These are phyloP conservation scores for Ameiurus melas DNA, from an alignment of 2,113 vertebrate genomes.

Conservation along the genomic window DNA sequence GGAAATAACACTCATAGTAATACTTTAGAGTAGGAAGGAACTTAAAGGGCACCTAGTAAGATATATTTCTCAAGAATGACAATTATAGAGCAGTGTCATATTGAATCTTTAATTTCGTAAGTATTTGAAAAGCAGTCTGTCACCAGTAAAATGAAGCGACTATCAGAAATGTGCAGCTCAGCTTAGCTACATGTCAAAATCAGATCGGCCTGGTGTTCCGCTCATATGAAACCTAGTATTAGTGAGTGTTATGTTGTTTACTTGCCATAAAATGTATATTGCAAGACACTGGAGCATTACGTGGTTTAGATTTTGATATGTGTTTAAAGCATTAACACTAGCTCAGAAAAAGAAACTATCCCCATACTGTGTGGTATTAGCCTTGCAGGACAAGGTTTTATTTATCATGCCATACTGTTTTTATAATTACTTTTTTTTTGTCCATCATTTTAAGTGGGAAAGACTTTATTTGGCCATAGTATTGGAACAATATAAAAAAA, in stretches of 20 bases:
- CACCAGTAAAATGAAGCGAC: neutral
- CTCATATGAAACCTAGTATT: slow-evolving; percentile 17
- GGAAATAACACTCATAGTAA: neutral
- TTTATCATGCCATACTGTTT: slow-evolving; percentile 48
- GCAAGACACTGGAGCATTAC: slow-evolving; percentile 23
- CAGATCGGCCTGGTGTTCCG: neutral
- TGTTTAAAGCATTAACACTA: neutral
- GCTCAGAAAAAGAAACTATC: neutral
- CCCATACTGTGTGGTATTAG: slow-evolving; percentile 57
- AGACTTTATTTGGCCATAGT: neutral
- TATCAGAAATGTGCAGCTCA: neutral
- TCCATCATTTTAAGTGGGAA: neutral
- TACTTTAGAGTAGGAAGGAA: neutral
- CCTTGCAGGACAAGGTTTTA: slow-evolving; percentile 74
- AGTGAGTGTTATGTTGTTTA: slow-evolving; percentile 42
- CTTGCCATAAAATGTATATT: slow-evolving; percentile 7
- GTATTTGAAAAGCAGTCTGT: neutral
- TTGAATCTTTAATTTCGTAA: neutral
- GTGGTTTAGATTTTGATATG: neutral
- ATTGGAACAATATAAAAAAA: neutral
- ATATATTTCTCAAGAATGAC: neutral
- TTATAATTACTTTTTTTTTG: neutral
- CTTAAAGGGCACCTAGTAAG: neutral
- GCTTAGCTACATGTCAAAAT: neutral
- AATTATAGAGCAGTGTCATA: neutral